phyloP scores from a whole-genome alignment of 2,888 invertebrate species.

The Baronia brevicornis region DNA sequence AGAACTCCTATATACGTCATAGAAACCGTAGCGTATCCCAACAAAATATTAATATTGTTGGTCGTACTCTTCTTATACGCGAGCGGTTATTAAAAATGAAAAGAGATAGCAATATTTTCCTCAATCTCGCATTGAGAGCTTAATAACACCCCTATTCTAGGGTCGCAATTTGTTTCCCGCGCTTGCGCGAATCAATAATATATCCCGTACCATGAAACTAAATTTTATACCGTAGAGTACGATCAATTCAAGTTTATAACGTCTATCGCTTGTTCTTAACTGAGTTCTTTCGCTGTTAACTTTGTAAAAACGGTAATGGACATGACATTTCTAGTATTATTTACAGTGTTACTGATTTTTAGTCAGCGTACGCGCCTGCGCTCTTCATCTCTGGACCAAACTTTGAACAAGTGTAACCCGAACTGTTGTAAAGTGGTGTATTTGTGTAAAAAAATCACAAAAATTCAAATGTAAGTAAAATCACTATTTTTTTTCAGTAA shows the following conservation, averaged over 20 bases:
- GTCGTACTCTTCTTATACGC: not conserved
- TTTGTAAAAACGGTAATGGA: no score
- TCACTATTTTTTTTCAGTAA: slow-evolving; percentile 12
- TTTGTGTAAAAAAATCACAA: slow-evolving; percentile 41
- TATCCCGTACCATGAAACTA: slow-evolving; percentile 26
- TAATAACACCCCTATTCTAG: slow-evolving; percentile 19
- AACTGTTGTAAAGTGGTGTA: slow-evolving; percentile 51
- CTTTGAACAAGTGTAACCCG: slow-evolving; percentile 53
- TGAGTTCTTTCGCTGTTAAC: no score
- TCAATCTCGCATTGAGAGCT: slow-evolving; percentile 16
- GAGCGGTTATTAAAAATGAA: not conserved
- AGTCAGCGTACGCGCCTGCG: slow-evolving; percentile 55
- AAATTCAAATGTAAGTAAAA: slow-evolving; percentile 49
- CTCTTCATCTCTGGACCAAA: slow-evolving; percentile 58
- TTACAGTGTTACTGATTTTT: slow-evolving; percentile 24
- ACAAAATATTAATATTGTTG: slow-evolving; percentile 2
- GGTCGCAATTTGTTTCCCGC: slow-evolving; percentile 44
- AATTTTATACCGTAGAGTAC: not conserved
- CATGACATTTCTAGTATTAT: no score
- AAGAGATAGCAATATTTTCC: slow-evolving; percentile 15
- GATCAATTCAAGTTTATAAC: not conserved
- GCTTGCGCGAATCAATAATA: slow-evolving; percentile 69
- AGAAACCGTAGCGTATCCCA: not conserved
- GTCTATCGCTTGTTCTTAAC: slow-evolving; percentile 30
- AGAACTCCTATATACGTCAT: no score